Evolutionary conservation across 1,140 invertebrate genomes (phyloP).

Genomic region (Tribolium castaneum): DNA sequence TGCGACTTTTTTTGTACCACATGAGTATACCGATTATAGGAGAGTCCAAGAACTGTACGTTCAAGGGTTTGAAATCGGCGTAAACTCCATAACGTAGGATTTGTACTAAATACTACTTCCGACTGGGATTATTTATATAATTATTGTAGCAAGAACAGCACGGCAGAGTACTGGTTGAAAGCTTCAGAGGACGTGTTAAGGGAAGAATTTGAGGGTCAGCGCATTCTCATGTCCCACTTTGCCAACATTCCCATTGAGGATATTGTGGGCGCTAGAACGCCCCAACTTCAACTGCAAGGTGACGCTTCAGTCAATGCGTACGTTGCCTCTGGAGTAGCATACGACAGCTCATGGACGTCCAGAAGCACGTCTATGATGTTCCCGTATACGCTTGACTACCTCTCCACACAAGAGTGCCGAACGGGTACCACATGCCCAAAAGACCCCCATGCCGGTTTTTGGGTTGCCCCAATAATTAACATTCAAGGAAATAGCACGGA

Average conservation of each 20-base stretch:
- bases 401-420: conserved; percentile 70
- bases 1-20: conserved; percentile 76
- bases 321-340: conserved; percentile 66
- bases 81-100: conserved; percentile 71
- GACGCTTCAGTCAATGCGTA: conserved; percentile 69
- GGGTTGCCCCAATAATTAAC: conserved; percentile 75
- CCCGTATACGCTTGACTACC: conserved; percentile 78
- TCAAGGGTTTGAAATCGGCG: conserved; percentile 76
- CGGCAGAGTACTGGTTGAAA: conserved; percentile 62
- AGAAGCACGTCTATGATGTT: conserved; percentile 62
- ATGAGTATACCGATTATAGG: conserved; percentile 78
- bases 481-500: conserved; percentile 65
- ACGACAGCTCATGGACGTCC: conserved; percentile 76
- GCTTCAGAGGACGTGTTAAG: conserved; percentile 43
- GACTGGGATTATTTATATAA: background rate
- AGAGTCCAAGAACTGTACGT: conserved; percentile 72
- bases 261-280: conserved; percentile 54
- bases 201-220: conserved; percentile 55
- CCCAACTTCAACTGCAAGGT: conserved; percentile 55
- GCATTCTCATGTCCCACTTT: conserved; percentile 53
- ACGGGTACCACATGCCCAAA: conserved; percentile 71
- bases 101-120: background rate
- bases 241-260: conserved; percentile 55
- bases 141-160: conserved; percentile 72
- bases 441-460: conserved; percentile 70